Conservation (phyloP, 1,140 invertebrate genomes). For the Hypothenemus hampei region DNA sequence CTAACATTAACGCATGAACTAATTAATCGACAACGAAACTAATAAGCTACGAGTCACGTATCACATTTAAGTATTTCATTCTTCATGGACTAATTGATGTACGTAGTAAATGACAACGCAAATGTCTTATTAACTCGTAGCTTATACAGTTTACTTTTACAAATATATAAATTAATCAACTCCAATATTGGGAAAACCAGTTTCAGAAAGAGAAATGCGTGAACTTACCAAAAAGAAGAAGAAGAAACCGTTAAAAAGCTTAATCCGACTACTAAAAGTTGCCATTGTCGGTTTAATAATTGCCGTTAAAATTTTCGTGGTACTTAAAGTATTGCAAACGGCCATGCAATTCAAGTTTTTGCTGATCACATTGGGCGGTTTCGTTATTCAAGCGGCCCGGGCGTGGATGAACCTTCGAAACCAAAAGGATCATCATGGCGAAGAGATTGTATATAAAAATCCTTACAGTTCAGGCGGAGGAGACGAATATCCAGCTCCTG, state of each 20-base stretch:
- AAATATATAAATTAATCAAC: too few species aligned
- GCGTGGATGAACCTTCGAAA: constrained; percentile 61
- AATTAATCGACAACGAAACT: too few species aligned
- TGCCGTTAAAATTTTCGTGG: constrained; percentile 62
- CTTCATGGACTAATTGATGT: too few species aligned
- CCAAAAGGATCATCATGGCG: constrained; percentile 59
- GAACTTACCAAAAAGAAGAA: constrained; percentile 64
- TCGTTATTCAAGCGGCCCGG: constrained; percentile 60
- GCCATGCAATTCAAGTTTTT: constrained; percentile 73
- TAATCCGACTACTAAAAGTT: constrained; percentile 61
- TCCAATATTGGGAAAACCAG: too few species aligned
- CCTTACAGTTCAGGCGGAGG: constrained; percentile 48
- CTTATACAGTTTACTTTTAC: too few species aligned
- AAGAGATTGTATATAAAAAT: constrained; percentile 73
- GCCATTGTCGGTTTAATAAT: constrained; percentile 58
- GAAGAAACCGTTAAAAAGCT: constrained; percentile 54
- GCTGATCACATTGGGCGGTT: constrained; percentile 60
- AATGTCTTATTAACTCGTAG: too few species aligned
- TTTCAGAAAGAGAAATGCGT: too few species aligned
- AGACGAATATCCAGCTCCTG: constrained; percentile 14
- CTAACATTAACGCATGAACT: too few species aligned
- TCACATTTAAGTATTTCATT: too few species aligned
- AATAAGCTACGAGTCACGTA: too few species aligned
- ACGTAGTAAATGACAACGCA: too few species aligned
- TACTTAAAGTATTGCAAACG: constrained; percentile 63